These are phyloP conservation scores for Holcopasites calliopsidis DNA, from an alignment of 1,140 invertebrate species.

Conservation along the genomic window DNA sequence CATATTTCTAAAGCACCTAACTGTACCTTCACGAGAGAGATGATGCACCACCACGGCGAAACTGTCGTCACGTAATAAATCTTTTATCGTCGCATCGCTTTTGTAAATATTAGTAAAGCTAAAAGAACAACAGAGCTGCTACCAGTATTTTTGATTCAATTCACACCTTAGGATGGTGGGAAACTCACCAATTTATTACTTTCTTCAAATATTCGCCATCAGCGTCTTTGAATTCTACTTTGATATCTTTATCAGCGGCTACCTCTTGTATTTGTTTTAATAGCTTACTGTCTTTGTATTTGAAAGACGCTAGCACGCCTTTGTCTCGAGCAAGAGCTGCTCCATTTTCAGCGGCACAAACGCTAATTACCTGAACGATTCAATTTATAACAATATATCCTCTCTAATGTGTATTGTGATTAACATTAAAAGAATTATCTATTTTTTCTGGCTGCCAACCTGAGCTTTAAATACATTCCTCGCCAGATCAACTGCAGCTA, in stretches of 20 bases:
- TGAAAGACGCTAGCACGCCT: conserved; percentile 82
- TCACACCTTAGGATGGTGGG: not conserved
- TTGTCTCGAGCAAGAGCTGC: conserved; percentile 80
- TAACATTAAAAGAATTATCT: no score
- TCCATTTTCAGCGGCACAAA: conserved; percentile 81
- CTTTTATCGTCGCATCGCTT: conserved; percentile 55
- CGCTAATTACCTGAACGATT: conserved; percentile 81
- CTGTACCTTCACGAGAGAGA: conserved; percentile 71
- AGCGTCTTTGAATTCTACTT: conserved; percentile 82
- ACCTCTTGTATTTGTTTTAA: conserved; percentile 79
- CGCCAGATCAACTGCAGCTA: conserved; percentile 83
- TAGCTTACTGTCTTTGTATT: conserved; percentile 80
- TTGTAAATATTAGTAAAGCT: conserved; percentile 74
- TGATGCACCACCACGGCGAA: conserved; percentile 72
- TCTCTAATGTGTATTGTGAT: not conserved
- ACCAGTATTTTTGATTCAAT: conserved; percentile 6
- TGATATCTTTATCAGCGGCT: conserved; percentile 80
- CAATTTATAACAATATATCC: not conserved
- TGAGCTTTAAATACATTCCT: conserved; percentile 82
- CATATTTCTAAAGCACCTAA: not conserved
- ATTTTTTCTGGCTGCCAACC: no score
- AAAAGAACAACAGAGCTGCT: conserved; percentile 48
- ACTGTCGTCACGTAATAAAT: conserved; percentile 70
- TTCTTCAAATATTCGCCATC: conserved; percentile 82
- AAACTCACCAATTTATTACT: conserved; percentile 79